These are phyloP conservation scores for Dasyurus viverrinus DNA, from an alignment of 2,113 vertebrate species.

Conservation along the genomic window DNA sequence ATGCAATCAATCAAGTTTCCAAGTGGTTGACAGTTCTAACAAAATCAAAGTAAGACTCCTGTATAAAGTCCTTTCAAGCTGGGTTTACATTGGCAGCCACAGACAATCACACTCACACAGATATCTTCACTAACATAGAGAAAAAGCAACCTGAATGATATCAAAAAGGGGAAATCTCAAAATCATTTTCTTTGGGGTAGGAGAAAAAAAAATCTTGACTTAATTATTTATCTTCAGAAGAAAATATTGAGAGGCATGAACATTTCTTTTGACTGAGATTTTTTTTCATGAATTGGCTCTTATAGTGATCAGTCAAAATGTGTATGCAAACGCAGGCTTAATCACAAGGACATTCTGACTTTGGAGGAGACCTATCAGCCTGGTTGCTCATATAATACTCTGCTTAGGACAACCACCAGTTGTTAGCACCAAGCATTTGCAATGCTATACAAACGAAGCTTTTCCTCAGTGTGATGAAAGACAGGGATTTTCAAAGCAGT, in stretches of 20 bases:
- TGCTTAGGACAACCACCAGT: background rate
- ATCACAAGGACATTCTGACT: background rate
- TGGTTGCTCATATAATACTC: background rate
- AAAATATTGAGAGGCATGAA: background rate
- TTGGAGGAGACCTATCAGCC: background rate
- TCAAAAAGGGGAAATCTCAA: background rate
- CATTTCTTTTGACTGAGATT: background rate
- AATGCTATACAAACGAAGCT: background rate
- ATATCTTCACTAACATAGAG: background rate
- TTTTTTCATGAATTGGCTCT: background rate
- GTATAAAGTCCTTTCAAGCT: too few relatives aligned
- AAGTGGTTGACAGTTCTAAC: background rate
- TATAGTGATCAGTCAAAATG: background rate
- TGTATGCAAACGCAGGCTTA: background rate
- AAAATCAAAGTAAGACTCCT: background rate
- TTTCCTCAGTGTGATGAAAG: background rate
- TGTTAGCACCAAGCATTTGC: background rate
- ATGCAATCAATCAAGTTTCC: background rate
- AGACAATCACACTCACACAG: background rate
- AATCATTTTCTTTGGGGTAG: background rate
- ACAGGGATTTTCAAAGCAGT: background rate
- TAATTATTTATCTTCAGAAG: background rate
- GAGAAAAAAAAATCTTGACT: background rate
- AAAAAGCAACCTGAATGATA: background rate
- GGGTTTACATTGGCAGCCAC: too few relatives aligned